phyloP scores from a whole-genome alignment of 1,140 invertebrate genomes.

The Augochlora pura region DNA sequence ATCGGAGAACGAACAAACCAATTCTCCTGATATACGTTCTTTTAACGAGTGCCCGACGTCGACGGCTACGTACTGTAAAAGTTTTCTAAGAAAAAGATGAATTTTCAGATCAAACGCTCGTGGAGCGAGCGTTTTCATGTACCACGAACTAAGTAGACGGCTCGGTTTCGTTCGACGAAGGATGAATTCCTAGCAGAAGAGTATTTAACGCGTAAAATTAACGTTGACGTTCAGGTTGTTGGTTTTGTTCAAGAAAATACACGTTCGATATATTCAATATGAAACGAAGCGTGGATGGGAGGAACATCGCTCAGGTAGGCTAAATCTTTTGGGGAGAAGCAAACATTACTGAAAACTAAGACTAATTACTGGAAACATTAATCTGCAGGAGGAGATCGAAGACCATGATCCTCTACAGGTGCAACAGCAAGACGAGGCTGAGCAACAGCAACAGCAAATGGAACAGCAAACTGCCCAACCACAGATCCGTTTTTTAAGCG shows the following conservation, averaged over 20 bases:
- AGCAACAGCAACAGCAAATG: constrained; percentile 81
- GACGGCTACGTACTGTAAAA: not conserved
- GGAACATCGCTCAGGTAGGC: constrained; percentile 60
- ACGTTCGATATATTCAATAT: constrained; percentile 53
- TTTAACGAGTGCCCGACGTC: not conserved
- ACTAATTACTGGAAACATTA: not conserved
- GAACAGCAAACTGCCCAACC: constrained; percentile 73
- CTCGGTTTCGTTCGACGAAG: not conserved
- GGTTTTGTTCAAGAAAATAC: constrained; percentile 16
- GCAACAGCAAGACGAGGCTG: constrained; percentile 75
- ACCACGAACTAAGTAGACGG: not conserved
- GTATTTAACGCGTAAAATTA: constrained; percentile 20
- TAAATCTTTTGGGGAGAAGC: not conserved
- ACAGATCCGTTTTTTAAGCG: constrained; percentile 77
- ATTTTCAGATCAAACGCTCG: constrained; percentile 29
- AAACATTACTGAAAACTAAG: not conserved
- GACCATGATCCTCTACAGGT: constrained; percentile 72
- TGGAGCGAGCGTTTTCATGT: not conserved
- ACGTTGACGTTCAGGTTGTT: constrained; percentile 17
- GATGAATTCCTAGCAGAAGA: constrained; percentile 57
- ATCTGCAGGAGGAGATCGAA: constrained; percentile 73
- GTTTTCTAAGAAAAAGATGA: not conserved
- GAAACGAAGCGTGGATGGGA: constrained; percentile 65
- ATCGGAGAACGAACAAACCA: not conserved
- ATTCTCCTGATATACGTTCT: not conserved